A percentile compares a stretch with the other conserved stretches of the same genome.
Evolutionary conservation across 1,140 invertebrate species (phyloP).

Genomic region (Bombus confusus): DNA sequence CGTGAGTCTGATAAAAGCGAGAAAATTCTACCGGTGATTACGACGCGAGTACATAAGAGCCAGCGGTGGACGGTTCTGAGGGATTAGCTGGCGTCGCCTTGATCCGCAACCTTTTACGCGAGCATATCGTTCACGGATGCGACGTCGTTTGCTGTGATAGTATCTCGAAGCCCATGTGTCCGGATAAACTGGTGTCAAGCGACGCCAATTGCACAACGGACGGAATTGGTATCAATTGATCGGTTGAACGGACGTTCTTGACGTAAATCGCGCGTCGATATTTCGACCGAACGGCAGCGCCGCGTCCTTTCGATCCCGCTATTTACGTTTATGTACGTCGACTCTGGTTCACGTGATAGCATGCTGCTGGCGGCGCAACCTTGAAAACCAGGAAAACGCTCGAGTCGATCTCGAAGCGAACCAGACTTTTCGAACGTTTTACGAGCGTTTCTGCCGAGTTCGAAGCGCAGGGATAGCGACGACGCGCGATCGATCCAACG

Average conservation of each 20-base stretch:
- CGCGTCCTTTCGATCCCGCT: neutral
- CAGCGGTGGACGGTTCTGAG: too few relatives aligned
- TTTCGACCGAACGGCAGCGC: neutral
- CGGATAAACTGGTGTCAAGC: conserved; percentile 68
- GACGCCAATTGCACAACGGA: conserved; percentile 66
- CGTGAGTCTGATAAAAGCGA: neutral
- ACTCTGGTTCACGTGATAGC: neutral
- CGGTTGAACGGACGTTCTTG: conserved; percentile 34
- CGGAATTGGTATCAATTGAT: conserved; percentile 71
- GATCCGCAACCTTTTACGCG: conserved; percentile 48
- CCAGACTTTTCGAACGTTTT: neutral
- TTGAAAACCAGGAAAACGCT: neutral
- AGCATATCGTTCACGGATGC: conserved; percentile 39
- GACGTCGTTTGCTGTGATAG: conserved; percentile 39
- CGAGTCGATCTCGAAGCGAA: neutral
- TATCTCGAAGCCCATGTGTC: conserved; percentile 3
- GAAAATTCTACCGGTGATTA: neutral
- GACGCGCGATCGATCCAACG: neutral
- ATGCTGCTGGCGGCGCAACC: neutral
- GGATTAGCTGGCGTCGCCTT: conserved; percentile 26
- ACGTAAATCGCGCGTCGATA: conserved; percentile 67
- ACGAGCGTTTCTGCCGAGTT: neutral
- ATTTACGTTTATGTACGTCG: conserved; percentile 13
- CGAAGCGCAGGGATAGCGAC: too few relatives aligned
- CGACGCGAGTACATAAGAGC: too few relatives aligned